Base-by-base conservation (phyloP, 1,140 invertebrate species). In the Triops cancriformis region DNA sequence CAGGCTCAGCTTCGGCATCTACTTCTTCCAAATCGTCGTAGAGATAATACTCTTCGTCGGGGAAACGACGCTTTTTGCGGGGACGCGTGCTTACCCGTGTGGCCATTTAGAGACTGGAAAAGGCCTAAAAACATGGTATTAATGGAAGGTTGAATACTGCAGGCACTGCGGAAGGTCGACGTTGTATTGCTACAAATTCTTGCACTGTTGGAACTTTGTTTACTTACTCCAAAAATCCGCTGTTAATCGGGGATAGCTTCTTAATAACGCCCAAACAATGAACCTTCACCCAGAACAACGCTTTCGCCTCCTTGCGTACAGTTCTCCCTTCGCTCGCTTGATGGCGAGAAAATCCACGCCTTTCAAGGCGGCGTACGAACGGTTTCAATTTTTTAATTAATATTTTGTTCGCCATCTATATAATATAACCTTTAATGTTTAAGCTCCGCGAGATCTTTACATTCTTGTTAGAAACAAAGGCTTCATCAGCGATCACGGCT, bases 231-330 rank as follows among this genome's bases (percentile, higher is more conserved):
- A 64, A 64, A 37, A 64, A 64, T 14, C 23, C 51, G 51, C 10
- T 64, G 51, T 64, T 64, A 64, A 64, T 64, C 51, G 51, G 51
- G 51, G 51, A 64, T 64, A 64, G 51, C 51, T 64, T 64, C 51
- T 64, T 64, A 64, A 64, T 64, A 64, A 64, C 51, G 51, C 51
- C n/a, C 51, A 64, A 64, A 64, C 51, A 64, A 64, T 64, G 51
- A 64, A 64, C 51, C 31, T 37, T 37, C 7, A 37, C 31, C 31
- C 31, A 37, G 31, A 37, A 37, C 31, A 7, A 37, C 31, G 31
- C 31, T 37, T 7, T 37, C 31, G 31, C 31, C 31, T 7, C 31
- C 31, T 4, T 7, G 31, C 31, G 31, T n/a, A n/a, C n/a, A n/a
- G 31, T 37, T 37, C 31, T 7, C 31, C 31, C 7, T 37, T 37